These are phyloP conservation scores for Zosterops japonicus DNA, from an alignment of 2,113 vertebrate species.

Conservation along the genomic window DNA sequence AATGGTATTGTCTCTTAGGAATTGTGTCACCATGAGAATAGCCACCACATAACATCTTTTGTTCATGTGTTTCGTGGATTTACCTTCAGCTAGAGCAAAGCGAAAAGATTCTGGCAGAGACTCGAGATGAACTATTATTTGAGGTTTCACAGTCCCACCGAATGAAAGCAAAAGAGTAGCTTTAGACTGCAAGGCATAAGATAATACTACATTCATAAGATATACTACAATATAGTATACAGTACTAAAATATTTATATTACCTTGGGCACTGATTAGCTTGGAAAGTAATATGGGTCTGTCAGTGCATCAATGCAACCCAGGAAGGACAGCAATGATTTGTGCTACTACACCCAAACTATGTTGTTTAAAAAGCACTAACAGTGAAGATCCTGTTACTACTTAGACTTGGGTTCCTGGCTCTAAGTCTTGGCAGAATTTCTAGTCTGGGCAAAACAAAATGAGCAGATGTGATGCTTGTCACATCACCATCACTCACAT, in stretches of 20 bases:
- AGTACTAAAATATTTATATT: background rate
- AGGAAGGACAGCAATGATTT: background rate
- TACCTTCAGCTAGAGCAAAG: background rate
- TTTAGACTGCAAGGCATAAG: background rate
- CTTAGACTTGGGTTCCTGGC: background rate
- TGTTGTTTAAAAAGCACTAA: background rate
- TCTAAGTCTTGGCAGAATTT: background rate
- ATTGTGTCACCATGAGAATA: background rate
- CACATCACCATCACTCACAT: background rate
- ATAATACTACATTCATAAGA: background rate
- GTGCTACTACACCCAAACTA: background rate
- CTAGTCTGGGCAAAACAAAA: background rate
- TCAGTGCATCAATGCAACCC: background rate
- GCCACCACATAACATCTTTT: background rate
- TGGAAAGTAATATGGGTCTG: background rate
- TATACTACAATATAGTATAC: background rate
- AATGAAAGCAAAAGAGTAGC: background rate
- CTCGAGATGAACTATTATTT: background rate
- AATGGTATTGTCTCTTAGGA: background rate
- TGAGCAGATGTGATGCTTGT: background rate
- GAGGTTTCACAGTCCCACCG: background rate
- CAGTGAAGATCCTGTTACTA: background rate
- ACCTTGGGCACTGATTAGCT: background rate
- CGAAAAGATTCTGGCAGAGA: background rate
- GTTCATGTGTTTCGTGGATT: background rate